These are phyloP conservation scores for Drosophila pullipes DNA, from an alignment of 2,888 invertebrate species.

Conservation along the genomic window DNA sequence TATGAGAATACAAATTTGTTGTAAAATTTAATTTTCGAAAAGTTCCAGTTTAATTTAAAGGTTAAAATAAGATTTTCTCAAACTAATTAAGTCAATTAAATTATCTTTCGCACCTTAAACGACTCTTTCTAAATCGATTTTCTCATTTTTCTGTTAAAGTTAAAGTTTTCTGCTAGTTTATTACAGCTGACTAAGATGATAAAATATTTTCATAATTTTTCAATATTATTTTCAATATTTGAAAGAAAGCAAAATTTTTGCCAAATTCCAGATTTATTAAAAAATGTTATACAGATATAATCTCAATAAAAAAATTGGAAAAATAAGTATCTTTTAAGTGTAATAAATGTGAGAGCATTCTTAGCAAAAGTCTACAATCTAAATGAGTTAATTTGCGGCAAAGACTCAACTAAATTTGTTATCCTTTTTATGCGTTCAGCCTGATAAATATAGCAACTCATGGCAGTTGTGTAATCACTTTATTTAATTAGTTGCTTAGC, in stretches of 20 bases:
- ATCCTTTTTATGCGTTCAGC: background rate
- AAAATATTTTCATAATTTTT: background rate
- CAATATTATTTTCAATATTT: background rate
- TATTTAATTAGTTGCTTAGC: constrained; percentile 36
- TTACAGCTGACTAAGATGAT: too few species aligned
- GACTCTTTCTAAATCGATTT: background rate
- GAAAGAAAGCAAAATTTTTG: background rate
- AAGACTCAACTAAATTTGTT: background rate
- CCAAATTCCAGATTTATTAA: background rate
- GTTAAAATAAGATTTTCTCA: too few species aligned
- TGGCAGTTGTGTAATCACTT: constrained; percentile 32
- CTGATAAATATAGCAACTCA: constrained; percentile 13
- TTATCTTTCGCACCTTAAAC: background rate
- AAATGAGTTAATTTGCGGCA: background rate
- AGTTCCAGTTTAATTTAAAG: too few species aligned
- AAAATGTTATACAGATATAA: background rate
- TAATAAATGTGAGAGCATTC: background rate
- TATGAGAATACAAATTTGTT: too few species aligned
- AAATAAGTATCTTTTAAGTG: background rate
- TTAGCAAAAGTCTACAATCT: background rate
- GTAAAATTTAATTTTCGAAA: too few species aligned
- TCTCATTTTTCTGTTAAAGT: too few species aligned
- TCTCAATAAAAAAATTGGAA: background rate
- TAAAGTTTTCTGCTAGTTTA: background rate
- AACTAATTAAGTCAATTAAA: background rate